Percentiles rank a stretch among this genome's conserved stretches.
Evolutionary conservation across 2,888 invertebrate species (phyloP).

Genomic region (Tribolium freemani): DNA sequence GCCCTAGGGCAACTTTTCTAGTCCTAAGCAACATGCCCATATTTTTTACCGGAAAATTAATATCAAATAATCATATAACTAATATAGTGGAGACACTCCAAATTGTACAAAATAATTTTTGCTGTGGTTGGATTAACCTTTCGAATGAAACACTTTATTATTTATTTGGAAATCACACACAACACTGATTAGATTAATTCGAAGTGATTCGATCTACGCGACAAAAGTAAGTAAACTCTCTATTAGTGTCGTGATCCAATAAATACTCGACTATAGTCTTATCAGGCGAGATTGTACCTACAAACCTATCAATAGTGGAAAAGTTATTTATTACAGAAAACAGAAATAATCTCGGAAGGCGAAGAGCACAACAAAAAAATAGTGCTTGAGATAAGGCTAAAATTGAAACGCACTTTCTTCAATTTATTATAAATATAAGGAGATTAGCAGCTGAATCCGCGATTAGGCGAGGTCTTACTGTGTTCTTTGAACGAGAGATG

Average conservation of each 20-base stretch:
- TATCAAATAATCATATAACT: slow-evolving; percentile 50
- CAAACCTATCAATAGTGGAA: slow-evolving; percentile 56
- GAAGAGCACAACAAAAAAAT: slow-evolving; percentile 16
- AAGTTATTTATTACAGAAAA: slow-evolving; percentile 48
- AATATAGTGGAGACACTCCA: slow-evolving; percentile 35
- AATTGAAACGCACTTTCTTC: slow-evolving; percentile 27
- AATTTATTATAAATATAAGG: background rate
- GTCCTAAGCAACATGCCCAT: slow-evolving; percentile 64
- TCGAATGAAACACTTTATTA: background rate
- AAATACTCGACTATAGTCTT: slow-evolving; percentile 42
- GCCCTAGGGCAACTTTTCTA: slow-evolving; percentile 60
- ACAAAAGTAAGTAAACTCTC: slow-evolving; percentile 46
- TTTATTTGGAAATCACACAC: background rate
- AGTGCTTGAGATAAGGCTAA: slow-evolving; percentile 26
- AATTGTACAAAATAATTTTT: slow-evolving; percentile 37
- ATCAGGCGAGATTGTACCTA: slow-evolving; percentile 39
- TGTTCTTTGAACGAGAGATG: no score
- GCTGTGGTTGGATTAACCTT: background rate
- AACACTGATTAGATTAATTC: slow-evolving; percentile 38
- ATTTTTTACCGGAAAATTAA: slow-evolving; percentile 42
- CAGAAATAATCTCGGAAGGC: slow-evolving; percentile 42
- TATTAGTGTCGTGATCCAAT: slow-evolving; percentile 36
- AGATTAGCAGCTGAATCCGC: background rate
- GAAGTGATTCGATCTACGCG: slow-evolving; percentile 31
- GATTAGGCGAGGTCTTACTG: no score